These are phyloP conservation scores for Chauna torquata DNA, from an alignment of 2,113 vertebrate genomes.

Conservation along the genomic window DNA sequence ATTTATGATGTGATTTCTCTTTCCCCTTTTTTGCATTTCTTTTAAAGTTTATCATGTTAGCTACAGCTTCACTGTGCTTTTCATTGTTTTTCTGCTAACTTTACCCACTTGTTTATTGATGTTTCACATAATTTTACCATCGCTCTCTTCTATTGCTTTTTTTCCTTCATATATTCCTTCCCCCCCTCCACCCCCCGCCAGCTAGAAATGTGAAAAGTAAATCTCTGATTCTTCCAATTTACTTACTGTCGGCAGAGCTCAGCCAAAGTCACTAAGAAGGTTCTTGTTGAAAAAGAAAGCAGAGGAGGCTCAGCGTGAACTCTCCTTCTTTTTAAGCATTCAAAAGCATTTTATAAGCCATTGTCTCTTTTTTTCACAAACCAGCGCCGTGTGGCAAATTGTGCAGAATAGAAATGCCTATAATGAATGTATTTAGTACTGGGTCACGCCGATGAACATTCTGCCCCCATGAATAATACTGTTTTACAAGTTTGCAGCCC, in stretches of 20 bases:
- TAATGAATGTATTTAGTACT: conserved; percentile 92
- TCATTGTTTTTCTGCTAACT: conserved; percentile 29
- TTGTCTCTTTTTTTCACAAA: conserved; percentile 78
- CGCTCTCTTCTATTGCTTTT: neutral
- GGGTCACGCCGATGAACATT: conserved; percentile 89
- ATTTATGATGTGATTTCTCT: conserved; percentile 34
- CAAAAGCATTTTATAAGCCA: conserved; percentile 82
- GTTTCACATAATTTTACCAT: neutral
- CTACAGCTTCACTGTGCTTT: neutral
- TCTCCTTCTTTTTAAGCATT: conserved; percentile 72
- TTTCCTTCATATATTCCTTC: neutral
- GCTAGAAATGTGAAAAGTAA: conserved; percentile 53
- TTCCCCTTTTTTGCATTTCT: neutral
- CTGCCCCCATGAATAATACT: conserved; percentile 85
- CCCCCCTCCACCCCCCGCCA: neutral
- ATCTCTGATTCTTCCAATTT: conserved; percentile 60
- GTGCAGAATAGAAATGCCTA: conserved; percentile 84
- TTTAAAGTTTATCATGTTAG: conserved; percentile 18
- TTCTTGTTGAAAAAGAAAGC: conserved; percentile 65
- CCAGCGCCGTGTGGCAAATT: conserved; percentile 88
- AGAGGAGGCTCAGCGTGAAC: conserved; percentile 70
- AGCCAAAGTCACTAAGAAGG: conserved; percentile 68
- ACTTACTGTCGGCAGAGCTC: conserved; percentile 61
- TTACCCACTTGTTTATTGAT: conserved; percentile 13
- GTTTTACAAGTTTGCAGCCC: conserved; percentile 86